These are phyloP conservation scores for Clamator glandarius DNA, from an alignment of 2,797 vertebrate species.

Conservation along the genomic window DNA sequence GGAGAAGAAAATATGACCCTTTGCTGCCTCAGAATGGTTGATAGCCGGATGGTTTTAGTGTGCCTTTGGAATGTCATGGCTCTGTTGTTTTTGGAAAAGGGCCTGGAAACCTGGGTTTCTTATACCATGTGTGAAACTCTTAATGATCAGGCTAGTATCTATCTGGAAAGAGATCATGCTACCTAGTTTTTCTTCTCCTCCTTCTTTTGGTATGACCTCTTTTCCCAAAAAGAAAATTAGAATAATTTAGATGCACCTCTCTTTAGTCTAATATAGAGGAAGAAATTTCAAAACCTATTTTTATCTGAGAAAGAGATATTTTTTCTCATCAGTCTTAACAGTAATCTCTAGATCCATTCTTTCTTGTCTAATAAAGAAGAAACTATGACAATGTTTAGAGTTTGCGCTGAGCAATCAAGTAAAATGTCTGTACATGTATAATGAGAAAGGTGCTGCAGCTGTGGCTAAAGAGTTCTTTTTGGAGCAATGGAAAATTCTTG, in stretches of 20 bases:
- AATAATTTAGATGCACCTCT: background rate
- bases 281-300: background rate
- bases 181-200: background rate
- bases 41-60: background rate
- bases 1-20: background rate
- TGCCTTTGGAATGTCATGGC: background rate
- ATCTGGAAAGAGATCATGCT: background rate
- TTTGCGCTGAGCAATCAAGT: background rate
- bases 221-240: background rate
- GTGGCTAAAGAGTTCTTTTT: background rate
- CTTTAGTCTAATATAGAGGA: background rate
- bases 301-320: background rate
- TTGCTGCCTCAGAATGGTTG: background rate
- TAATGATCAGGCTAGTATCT: background rate
- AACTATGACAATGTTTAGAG: background rate
- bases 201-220: background rate
- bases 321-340: background rate
- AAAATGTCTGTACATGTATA: background rate
- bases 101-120: conserved; percentile 9
- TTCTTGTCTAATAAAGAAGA: background rate
- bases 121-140: background rate
- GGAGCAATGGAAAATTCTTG: background rate
- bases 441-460: background rate
- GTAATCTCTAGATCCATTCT: background rate
- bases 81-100: background rate